Base-by-base conservation (phyloP, 2,797 vertebrate species). In the Karalla daura region DNA sequence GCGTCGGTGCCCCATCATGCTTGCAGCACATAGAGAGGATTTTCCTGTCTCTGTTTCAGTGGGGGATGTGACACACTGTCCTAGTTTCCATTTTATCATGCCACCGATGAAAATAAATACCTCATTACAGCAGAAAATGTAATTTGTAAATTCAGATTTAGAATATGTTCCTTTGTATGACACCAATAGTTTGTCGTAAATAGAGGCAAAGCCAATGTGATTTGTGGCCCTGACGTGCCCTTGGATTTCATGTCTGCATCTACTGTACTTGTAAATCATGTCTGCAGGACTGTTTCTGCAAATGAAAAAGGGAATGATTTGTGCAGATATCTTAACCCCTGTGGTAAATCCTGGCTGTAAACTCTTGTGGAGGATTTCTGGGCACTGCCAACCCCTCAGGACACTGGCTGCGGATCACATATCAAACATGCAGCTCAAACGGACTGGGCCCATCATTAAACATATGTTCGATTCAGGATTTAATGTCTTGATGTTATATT, bases 261-360 rank as follows among this genome's bases (percentile, higher is more conserved):
- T 64, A 76, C 85, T 86, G 73, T 78, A 78, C 77, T 83, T 86
- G 79, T 88, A 90, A 90, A 91, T 89, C 84, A 86, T 74, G 76
- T 79, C 75, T 65, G 69, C 50, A 21, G 63, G 74, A 75, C 80
- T 81, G 76, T 89, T 90, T 84, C 74, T 85, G 76, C 86, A 89
- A 88, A 88, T 92, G 82, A 89, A 90, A 90, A 88, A 75, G 65
- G 74, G 76, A 83, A 78, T 89, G 88, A 92, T 91, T 91, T 89
- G 85, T 83, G 78, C 35, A 58, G 84, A 88, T 81, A 86, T 79
- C 74, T 80, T 87, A 85, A 86, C 84, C 79, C 66, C 53, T 56
- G 66, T 63, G 70, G 69, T 90, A 90, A 89, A 89, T 90, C 86
- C 70, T 67, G 63, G 62, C 61, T 76, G 68, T 82, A 87, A 89